Evolutionary conservation across 2,888 invertebrate genomes (phyloP).

Genomic region (Nycteola revayana): DNA sequence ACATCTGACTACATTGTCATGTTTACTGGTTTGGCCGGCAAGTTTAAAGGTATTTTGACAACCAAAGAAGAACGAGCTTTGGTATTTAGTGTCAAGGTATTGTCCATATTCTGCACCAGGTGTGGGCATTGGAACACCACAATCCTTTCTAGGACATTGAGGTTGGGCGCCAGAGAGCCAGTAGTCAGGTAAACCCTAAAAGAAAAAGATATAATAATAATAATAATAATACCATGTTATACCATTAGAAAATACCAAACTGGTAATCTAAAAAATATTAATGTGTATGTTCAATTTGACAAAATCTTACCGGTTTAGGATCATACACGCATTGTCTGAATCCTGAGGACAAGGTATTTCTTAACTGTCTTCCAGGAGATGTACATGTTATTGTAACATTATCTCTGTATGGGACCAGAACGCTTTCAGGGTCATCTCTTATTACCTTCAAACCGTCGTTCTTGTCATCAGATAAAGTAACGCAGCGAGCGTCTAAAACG

Average conservation of each 20-base stretch:
- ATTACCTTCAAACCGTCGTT: slow-evolving; percentile 91
- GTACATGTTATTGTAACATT: slow-evolving; percentile 94
- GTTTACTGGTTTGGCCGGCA: slow-evolving; percentile 94
- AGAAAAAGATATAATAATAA: slow-evolving; percentile 16
- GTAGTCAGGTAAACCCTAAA: slow-evolving; percentile 91
- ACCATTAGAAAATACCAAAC: background rate
- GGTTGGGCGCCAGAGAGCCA: slow-evolving; percentile 94
- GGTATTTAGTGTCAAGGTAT: slow-evolving; percentile 92
- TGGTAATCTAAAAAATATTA: background rate
- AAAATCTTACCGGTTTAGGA: slow-evolving; percentile 86
- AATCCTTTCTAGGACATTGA: slow-evolving; percentile 93
- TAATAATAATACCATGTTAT: background rate
- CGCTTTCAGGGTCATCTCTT: slow-evolving; percentile 90
- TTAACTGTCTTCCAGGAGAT: slow-evolving; percentile 88
- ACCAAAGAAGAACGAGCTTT: slow-evolving; percentile 97
- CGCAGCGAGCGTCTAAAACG: slow-evolving; percentile 91
- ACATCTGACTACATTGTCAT: slow-evolving; percentile 96
- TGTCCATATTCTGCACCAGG: slow-evolving; percentile 97
- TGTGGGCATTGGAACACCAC: slow-evolving; percentile 94
- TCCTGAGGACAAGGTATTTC: slow-evolving; percentile 90
- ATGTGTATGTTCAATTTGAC: background rate
- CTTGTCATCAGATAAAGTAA: slow-evolving; percentile 93
- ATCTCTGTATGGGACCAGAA: slow-evolving; percentile 93
- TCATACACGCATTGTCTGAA: slow-evolving; percentile 98
- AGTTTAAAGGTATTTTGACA: slow-evolving; percentile 97